phyloP scores from a whole-genome alignment of 2,113 vertebrate genomes.

The Festucalex cinctus region DNA sequence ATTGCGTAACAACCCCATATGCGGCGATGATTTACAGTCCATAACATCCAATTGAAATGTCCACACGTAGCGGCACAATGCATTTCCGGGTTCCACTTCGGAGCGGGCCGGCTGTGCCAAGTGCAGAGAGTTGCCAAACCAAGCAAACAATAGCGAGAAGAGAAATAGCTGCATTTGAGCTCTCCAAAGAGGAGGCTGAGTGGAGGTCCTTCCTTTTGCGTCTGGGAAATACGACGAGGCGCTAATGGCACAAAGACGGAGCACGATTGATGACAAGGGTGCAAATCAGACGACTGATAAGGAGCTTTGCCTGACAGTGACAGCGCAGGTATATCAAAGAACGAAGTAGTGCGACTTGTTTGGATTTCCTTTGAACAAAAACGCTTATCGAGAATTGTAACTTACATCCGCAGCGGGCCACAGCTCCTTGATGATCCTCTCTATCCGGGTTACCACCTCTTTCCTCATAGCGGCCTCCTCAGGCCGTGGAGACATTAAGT shows the following conservation, averaged over 20 bases:
- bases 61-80: constrained; percentile 14
- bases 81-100: constrained; percentile 40
- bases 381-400: neutral
- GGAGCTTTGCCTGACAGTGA: neutral
- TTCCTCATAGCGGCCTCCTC: constrained; percentile 96
- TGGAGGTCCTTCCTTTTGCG: constrained; percentile 39
- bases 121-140: constrained; percentile 34
- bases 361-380: neutral
- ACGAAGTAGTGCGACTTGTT: neutral
- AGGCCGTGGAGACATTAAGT: constrained; percentile 94
- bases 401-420: constrained; percentile 95
- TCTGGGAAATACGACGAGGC: constrained; percentile 43
- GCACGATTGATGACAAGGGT: constrained; percentile 45
- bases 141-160: constrained; percentile 35
- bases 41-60: constrained; percentile 16
- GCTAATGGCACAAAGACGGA: constrained; percentile 26
- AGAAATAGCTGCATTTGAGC: constrained; percentile 25
- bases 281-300: constrained; percentile 40
- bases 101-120: constrained; percentile 28
- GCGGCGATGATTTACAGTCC: constrained; percentile 18
- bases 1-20: constrained; percentile 3
- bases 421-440: constrained; percentile 92
- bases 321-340: neutral
- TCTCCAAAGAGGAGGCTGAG: constrained; percentile 41
- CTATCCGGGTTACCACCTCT: constrained; percentile 94